A percentile compares a stretch with the other conserved stretches of the same genome.
Evolutionary conservation across 2,888 invertebrate genomes (phyloP).

Genomic region (Chloroclysta siterata): DNA sequence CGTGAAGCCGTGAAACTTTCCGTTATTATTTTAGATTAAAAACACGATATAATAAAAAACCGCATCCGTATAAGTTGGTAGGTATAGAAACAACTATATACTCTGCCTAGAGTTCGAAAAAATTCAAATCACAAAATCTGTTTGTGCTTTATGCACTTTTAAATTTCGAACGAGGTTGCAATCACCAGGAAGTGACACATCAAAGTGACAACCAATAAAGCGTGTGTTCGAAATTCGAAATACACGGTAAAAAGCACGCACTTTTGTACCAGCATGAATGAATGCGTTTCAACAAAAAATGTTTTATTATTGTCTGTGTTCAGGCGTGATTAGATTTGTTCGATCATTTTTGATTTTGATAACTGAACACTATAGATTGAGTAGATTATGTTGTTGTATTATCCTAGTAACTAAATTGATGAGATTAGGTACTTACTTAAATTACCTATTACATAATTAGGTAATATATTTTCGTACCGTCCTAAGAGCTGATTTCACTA

Average conservation of each 20-base stretch:
- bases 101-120: background rate
- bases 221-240: conserved; percentile 56
- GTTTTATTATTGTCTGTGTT: background rate
- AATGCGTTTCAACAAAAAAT: conserved; percentile 5
- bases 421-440: too few relatives aligned
- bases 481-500: too few relatives aligned
- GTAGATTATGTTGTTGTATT: too few relatives aligned
- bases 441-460: too few relatives aligned
- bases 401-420: too few relatives aligned
- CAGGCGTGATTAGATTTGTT: background rate
- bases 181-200: conserved; percentile 60
- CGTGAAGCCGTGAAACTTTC: too few relatives aligned
- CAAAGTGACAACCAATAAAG: conserved; percentile 65
- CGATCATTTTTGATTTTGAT: background rate
- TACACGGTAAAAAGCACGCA: conserved; percentile 48
- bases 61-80: too few relatives aligned
- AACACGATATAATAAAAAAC: too few relatives aligned
- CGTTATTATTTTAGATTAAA: too few relatives aligned
- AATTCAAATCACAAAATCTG: conserved; percentile 56
- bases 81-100: too few relatives aligned
- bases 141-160: conserved; percentile 58
- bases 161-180: conserved; percentile 59
- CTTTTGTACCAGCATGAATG: conserved; percentile 5
- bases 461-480: too few relatives aligned
- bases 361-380: too few relatives aligned